Evolutionary conservation across 2,888 invertebrate species (phyloP), one percentile per base, ranked within the genome.

Genomic region (Carabus problematicus): DNA sequence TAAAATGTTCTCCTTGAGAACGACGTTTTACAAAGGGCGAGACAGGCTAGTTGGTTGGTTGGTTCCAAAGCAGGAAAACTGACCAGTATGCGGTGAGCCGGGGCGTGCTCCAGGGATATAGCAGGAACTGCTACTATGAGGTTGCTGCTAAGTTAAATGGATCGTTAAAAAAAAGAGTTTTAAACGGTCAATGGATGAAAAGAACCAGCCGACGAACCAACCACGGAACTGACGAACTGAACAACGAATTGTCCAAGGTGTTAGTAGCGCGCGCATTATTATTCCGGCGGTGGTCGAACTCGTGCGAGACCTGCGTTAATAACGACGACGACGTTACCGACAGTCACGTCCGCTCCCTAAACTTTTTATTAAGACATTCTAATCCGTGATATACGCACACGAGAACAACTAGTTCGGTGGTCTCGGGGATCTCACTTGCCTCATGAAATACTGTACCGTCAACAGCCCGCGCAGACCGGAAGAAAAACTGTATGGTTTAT

Each of bases 281-380:
- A 69, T 69, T 69, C 69, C 55, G 16, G 47, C 16, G 54, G 55
- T 45, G 61, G 47, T 12, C 47, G 39, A 41, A 58, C 60, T 43
- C 16, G 69, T 45, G 69, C 69, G 61, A 54, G 69, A 69, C 69
- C 47, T 62, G 69, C 62, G 69, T 69, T 69, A 69, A 69, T 69
- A 69, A 62, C 55, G 43, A 45, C 47, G 9, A 8, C 39, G 9
- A 29, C n/a, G 29, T 39, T 29, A 19, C 9, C 54, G 56, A 16
- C 55, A 29, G 16, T 52, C 69, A 69, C 69, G 69, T 62, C 16
- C 62, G 62, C 69, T 55, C 62, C 62, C 69, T 69, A 69, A 69
- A 70, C 67, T 70, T 70, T 70, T 70, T 70, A 67, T 67, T 70
- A 70, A 70, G 70, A 70, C 67, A 68, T 70, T 70, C 62, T 67